Percentiles rank a stretch among this genome's conserved stretches.
These are phyloP conservation scores for Mastomys natalensis DNA, from an alignment of 2,113 vertebrate species.

Conservation along the genomic window DNA sequence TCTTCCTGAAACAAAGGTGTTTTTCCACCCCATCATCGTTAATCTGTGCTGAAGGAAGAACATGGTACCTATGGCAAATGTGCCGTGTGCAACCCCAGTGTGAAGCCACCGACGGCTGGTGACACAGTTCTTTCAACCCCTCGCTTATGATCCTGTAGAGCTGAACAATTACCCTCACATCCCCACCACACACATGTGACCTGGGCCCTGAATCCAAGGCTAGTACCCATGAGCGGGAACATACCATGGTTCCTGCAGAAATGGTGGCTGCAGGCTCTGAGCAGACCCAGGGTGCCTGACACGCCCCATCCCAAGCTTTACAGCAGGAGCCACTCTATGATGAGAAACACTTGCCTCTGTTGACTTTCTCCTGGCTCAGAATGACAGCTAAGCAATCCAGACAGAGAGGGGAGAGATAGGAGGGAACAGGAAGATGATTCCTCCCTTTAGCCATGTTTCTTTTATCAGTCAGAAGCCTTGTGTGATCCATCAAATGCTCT, in stretches of 20 bases:
- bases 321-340: background rate
- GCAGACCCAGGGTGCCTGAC: background rate
- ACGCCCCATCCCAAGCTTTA: fast-evolving
- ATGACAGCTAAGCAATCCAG: background rate
- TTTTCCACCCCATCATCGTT: background rate
- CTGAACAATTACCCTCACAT: fast-evolving
- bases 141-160: fast-evolving
- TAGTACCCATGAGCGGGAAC: fast-evolving
- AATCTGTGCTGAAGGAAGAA: fast-evolving
- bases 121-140: fast-evolving
- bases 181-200: fast-evolving
- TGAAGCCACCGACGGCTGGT: fast-evolving
- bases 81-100: background rate
- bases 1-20: background rate
- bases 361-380: background rate
- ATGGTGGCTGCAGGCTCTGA: fast-evolving
- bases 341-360: fast-evolving
- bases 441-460: too few relatives aligned
- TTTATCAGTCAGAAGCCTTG: background rate
- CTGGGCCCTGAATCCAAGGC: fast-evolving
- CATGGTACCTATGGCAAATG: fast-evolving
- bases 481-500: too few relatives aligned
- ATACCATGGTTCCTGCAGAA: fast-evolving
- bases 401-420: background rate
- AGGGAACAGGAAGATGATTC: background rate